Evolutionary conservation across 2,797 vertebrate species (phyloP).

Genomic region (Notamacropus eugenii): DNA sequence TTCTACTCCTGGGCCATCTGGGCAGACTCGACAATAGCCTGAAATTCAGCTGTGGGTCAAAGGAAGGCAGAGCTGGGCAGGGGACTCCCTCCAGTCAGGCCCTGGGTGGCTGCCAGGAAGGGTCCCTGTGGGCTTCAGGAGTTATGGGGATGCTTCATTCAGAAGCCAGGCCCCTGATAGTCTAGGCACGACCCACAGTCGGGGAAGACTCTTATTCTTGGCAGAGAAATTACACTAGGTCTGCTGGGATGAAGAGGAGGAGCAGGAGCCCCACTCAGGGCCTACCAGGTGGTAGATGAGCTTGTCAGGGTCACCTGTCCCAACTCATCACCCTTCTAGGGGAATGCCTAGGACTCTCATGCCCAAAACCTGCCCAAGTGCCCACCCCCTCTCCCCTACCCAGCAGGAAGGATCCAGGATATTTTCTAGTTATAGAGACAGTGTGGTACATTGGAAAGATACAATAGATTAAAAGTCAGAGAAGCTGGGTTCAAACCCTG

Average conservation of each 20-base stretch:
- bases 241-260: conserved; percentile 32
- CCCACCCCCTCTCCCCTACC: neutral
- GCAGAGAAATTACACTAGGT: conserved; percentile 38
- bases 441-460: neutral
- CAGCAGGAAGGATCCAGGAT: neutral
- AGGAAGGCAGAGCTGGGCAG: conserved; percentile 61
- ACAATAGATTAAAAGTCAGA: neutral
- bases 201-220: conserved; percentile 64
- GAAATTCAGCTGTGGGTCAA: conserved; percentile 37
- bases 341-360: neutral
- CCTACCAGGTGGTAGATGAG: conserved; percentile 37
- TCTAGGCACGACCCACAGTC: conserved; percentile 26
- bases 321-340: neutral
- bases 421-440: neutral
- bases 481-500: neutral
- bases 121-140: conserved; percentile 39
- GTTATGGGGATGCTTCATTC: conserved; percentile 19
- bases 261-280: conserved; percentile 4
- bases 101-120: conserved; percentile 40
- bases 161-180: conserved; percentile 31
- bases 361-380: neutral
- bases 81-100: conserved; percentile 53
- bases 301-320: neutral
- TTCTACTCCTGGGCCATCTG: conserved; percentile 43
- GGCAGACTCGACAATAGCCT: conserved; percentile 17